Percentiles rank a stretch among this genome's conserved stretches.
phyloP scores from a whole-genome alignment of 1,140 invertebrate genomes.

The Euura lappo region DNA sequence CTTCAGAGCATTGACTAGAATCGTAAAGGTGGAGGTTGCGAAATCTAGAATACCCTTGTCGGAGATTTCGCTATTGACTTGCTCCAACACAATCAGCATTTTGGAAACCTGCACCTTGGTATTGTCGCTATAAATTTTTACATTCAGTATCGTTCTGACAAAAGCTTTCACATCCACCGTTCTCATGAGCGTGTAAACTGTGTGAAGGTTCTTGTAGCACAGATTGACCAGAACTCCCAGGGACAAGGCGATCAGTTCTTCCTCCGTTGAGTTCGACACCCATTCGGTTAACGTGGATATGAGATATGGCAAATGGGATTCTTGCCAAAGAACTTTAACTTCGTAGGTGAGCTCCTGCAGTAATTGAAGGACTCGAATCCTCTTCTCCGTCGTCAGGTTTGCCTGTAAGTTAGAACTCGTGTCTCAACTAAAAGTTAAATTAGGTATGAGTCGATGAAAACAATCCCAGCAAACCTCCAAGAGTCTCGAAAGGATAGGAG shows the following conservation, averaged over 20 bases:
- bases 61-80: slow-evolving; percentile 59
- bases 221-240: slow-evolving; percentile 75
- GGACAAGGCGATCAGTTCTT: slow-evolving; percentile 65
- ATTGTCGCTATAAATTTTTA: slow-evolving; percentile 55
- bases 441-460: background rate
- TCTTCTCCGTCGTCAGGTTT: slow-evolving; percentile 53
- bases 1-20: slow-evolving; percentile 56
- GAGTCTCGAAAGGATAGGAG: slow-evolving; percentile 67
- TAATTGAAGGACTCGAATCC: slow-evolving; percentile 54
- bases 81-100: slow-evolving; percentile 64
- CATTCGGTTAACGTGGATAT: slow-evolving; percentile 68
- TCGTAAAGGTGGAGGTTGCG: slow-evolving; percentile 58
- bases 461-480: slow-evolving; percentile 48
- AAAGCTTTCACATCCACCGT: slow-evolving; percentile 70
- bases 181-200: slow-evolving; percentile 69
- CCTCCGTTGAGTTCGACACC: slow-evolving; percentile 64
- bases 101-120: slow-evolving; percentile 62
- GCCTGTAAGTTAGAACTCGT: slow-evolving; percentile 28
- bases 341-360: slow-evolving; percentile 73
- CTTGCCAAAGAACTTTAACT: slow-evolving; percentile 74
- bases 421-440: background rate
- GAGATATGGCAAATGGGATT: slow-evolving; percentile 68
- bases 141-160: slow-evolving; percentile 62
- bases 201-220: slow-evolving; percentile 73
- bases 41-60: slow-evolving; percentile 60